Base-by-base conservation (phyloP, 2,113 vertebrate genomes). In the Petromus typicus region DNA sequence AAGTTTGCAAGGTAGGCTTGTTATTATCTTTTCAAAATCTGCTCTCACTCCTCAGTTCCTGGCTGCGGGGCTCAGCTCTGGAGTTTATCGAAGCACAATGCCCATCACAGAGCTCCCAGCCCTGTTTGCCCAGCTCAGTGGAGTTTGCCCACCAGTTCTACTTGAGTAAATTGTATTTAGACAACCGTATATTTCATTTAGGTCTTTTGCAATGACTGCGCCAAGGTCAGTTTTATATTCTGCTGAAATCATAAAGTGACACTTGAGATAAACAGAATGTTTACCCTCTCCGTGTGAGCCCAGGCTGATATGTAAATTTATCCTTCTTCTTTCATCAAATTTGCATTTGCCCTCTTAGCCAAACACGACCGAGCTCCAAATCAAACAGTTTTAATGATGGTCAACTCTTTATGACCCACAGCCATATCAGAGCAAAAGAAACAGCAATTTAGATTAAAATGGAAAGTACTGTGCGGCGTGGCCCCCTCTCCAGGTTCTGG, bases 211-310 rank as follows among this genome's bases (percentile, higher is more conserved):
- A 98, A 98, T 98, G 98, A 98, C 99, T 98, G 98, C 98, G 98
- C 99, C 99, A 99, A 99, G 99, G 99, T 99, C 99, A 99, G 99
- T 99, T 99, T 99, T 99, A 99, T 99, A 99, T 99, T 99, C 99
- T 98, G 97, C 98, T 98, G 98, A 99, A 99, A 99, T 99, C 99
- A 99, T 99, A 99, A 99, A 99, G 99, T 99, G 99, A 99, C 99
- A 99, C 99, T 99, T 99, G 99, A 99, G 99, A 99, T 99, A 99
- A 99, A 99, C 99, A 99, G 99, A 99, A 99, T 99, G 99, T 99
- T 99, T 99, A 99, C 99, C 98, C 98, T 99, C 98, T 99, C 99
- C 99, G 98, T 99, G 99, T 99, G 99, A 99, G 99, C 99, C 97
- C 97, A 98, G 99, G 99, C 99, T 99, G 99, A 99, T 99, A 99